Percentiles rank a stretch among this genome's conserved stretches.
phyloP scores from a whole-genome alignment of 2,113 vertebrate species.

The Oryzias javanicus region DNA sequence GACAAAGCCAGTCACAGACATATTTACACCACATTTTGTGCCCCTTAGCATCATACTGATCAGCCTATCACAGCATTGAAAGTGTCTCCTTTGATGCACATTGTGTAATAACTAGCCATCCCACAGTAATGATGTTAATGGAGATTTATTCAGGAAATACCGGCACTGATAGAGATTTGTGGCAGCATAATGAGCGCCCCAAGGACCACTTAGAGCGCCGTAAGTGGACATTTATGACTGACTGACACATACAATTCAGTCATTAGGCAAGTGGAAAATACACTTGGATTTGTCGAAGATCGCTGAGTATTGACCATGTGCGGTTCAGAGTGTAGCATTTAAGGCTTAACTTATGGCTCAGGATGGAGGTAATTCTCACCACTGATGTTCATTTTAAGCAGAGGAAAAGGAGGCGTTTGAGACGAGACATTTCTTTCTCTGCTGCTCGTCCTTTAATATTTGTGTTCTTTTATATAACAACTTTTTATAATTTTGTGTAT shows the following conservation, averaged over 20 bases:
- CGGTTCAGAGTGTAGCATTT: constrained; percentile 1
- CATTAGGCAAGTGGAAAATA: constrained; percentile 25
- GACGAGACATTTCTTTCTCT: neutral
- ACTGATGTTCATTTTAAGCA: constrained; percentile 21
- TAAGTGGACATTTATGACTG: constrained; percentile 51
- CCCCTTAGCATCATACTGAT: constrained; percentile 2
- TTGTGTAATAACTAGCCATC: constrained; percentile 32
- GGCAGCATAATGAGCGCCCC: constrained; percentile 50
- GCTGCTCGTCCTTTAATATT: constrained; percentile 1
- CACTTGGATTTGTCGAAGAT: constrained; percentile 23
- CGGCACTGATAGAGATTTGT: constrained; percentile 49
- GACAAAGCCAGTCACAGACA: too few species aligned
- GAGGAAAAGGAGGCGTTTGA: constrained; percentile 19
- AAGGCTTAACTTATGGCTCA: constrained; percentile 16
- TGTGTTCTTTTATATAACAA: constrained; percentile 12
- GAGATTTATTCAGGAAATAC: constrained; percentile 53
- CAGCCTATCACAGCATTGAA: constrained; percentile 16
- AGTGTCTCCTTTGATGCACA: constrained; percentile 22
- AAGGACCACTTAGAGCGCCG: constrained; percentile 35
- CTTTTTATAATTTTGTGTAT: constrained; percentile 24
- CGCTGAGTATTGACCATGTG: neutral
- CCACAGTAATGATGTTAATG: constrained; percentile 38
- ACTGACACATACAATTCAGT: constrained; percentile 44
- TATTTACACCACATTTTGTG: too few species aligned
- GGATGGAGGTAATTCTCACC: constrained; percentile 23